Conservation (phyloP, 2,113 vertebrate species). For the Halcyon malimbica region DNA sequence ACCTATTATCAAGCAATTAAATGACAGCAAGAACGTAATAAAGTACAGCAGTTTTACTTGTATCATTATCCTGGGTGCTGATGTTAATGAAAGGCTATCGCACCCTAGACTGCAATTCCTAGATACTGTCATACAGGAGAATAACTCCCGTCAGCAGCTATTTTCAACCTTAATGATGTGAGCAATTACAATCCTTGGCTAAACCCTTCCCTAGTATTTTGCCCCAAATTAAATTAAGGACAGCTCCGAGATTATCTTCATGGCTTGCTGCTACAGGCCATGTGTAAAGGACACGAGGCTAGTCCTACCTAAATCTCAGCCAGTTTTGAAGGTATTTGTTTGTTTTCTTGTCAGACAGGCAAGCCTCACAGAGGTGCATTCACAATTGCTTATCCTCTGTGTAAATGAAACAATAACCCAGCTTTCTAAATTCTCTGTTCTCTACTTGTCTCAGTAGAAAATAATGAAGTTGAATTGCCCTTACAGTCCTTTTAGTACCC, state of each 20-base stretch:
- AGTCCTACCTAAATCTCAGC: rapidly evolving
- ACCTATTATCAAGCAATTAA: slow-evolving; percentile 70
- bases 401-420: background rate
- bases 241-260: background rate
- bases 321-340: background rate
- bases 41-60: slow-evolving; percentile 55
- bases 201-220: slow-evolving; percentile 3
- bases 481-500: background rate
- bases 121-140: slow-evolving; percentile 18
- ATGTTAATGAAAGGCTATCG: slow-evolving; percentile 65
- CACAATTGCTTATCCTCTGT: background rate
- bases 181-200: slow-evolving; percentile 1
- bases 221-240: slow-evolving; percentile 10
- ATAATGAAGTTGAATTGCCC: background rate
- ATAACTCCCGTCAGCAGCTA: slow-evolving; percentile 36
- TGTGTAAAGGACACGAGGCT: background rate
- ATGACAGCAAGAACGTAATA: slow-evolving; percentile 61
- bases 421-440: background rate
- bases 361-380: background rate
- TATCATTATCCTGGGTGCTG: slow-evolving; percentile 67
- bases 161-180: slow-evolving; percentile 5
- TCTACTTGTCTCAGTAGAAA: background rate
- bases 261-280: background rate
- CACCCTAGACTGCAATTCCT: slow-evolving; percentile 54
- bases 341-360: background rate